Conservation (phyloP, 2,888 invertebrate species). For the Troides aeacus region DNA sequence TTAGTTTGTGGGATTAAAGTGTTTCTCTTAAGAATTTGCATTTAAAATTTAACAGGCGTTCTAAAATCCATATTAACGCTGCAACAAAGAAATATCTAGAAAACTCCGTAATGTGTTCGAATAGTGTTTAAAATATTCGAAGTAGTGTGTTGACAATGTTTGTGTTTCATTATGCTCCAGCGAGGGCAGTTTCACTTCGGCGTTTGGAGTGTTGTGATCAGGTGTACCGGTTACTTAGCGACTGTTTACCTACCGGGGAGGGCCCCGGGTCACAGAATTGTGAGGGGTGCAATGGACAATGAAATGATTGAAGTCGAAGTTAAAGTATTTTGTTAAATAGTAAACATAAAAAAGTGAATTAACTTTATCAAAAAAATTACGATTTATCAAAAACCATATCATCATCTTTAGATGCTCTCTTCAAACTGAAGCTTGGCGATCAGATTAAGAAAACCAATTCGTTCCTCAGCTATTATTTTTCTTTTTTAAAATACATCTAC, state of each 20-base stretch:
- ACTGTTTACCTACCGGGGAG: constrained; percentile 54
- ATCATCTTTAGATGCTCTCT: too few relatives aligned
- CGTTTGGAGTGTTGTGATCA: constrained; percentile 55
- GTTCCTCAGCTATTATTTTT: too few relatives aligned
- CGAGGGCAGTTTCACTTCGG: constrained; percentile 39
- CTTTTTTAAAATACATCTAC: too few relatives aligned
- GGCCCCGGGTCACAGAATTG: constrained; percentile 63
- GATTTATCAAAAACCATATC: not conserved
- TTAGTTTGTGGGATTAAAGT: too few relatives aligned
- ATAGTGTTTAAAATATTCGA: constrained; percentile 20
- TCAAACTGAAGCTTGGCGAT: too few relatives aligned
- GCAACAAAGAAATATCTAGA: not conserved
- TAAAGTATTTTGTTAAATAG: not conserved
- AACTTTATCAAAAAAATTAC: too few relatives aligned
- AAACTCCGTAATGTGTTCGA: not conserved
- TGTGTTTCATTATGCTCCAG: constrained; percentile 52
- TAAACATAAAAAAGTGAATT: not conserved
- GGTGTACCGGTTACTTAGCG: constrained; percentile 57
- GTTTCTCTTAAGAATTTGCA: too few relatives aligned
- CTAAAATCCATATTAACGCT: not conserved
- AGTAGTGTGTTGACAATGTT: constrained; percentile 39
- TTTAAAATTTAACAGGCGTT: not conserved
- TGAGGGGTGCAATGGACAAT: constrained; percentile 55
- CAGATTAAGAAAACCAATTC: too few relatives aligned
- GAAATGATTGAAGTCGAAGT: constrained; percentile 41